These are phyloP conservation scores for Hemibates koningsi DNA, from an alignment of 2,113 vertebrate genomes.

Conservation along the genomic window DNA sequence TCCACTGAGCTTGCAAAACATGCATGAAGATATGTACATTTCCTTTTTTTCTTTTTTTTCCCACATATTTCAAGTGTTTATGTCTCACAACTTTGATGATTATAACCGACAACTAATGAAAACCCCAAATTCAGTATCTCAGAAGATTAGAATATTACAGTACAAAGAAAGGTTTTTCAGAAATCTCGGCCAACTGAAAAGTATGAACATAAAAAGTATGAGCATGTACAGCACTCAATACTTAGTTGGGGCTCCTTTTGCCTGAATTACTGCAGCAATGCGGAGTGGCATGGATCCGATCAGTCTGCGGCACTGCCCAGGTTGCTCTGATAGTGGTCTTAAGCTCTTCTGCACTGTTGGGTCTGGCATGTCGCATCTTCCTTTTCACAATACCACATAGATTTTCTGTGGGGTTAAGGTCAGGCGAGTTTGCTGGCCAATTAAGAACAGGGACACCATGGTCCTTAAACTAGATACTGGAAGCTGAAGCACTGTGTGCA, in stretches of 20 bases:
- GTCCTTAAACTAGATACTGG: neutral
- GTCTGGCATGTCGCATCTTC: neutral
- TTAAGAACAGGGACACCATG: neutral
- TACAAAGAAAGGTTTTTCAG: neutral
- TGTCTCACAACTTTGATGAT: neutral
- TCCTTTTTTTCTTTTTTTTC: neutral
- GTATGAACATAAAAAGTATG: neutral
- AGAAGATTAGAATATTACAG: neutral
- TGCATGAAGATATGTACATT: slow-evolving; percentile 16
- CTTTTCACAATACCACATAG: neutral
- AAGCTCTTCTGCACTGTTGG: neutral
- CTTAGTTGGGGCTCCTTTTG: neutral
- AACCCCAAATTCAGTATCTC: neutral
- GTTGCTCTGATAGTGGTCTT: neutral
- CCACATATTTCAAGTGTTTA: neutral
- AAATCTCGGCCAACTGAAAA: neutral
- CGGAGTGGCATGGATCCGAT: neutral
- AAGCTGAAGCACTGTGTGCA: neutral
- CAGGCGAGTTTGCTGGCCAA: neutral
- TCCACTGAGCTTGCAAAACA: neutral
- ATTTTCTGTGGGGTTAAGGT: neutral
- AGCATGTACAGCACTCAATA: neutral
- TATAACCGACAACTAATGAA: neutral
- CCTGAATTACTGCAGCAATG: neutral
- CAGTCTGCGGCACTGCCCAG: neutral